Evolutionary conservation across 2,113 vertebrate genomes (phyloP).

Genomic region (Osmerus mordax): DNA sequence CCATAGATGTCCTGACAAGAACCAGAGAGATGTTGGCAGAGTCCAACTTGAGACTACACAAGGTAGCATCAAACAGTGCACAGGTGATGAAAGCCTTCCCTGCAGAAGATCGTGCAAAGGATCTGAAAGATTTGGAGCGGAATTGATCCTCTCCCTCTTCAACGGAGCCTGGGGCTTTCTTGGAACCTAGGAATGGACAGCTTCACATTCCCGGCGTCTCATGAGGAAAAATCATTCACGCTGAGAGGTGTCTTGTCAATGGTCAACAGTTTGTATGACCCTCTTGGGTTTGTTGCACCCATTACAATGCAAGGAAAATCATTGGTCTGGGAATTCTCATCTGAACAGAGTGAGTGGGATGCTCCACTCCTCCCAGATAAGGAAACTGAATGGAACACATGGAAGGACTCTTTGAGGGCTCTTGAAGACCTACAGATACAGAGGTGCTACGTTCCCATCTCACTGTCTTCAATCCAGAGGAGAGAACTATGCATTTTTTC

Average conservation of each 20-base stretch:
- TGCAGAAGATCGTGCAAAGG: background rate
- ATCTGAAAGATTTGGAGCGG: background rate
- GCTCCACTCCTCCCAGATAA: background rate
- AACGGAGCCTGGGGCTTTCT: background rate
- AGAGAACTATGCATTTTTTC: conserved; percentile 18
- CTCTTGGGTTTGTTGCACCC: background rate
- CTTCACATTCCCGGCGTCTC: too few species aligned
- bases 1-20: background rate
- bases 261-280: conserved; percentile 21
- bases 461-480: background rate
- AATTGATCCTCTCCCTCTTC: background rate
- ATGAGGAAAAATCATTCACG: background rate
- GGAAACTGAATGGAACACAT: conserved; percentile 12
- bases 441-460: background rate
- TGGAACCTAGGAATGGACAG: conserved; percentile 6
- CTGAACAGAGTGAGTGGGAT: conserved; percentile 17
- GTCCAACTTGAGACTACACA: background rate
- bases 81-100: background rate
- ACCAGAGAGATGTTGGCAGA: background rate
- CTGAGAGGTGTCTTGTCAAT: background rate
- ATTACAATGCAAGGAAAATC: too few species aligned
- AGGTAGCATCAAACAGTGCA: background rate
- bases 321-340: conserved; percentile 20
- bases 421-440: conserved; percentile 3
- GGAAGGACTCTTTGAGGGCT: conserved; percentile 4